phyloP scores from a whole-genome alignment of 2,113 vertebrate species.

The Pedetes capensis region DNA sequence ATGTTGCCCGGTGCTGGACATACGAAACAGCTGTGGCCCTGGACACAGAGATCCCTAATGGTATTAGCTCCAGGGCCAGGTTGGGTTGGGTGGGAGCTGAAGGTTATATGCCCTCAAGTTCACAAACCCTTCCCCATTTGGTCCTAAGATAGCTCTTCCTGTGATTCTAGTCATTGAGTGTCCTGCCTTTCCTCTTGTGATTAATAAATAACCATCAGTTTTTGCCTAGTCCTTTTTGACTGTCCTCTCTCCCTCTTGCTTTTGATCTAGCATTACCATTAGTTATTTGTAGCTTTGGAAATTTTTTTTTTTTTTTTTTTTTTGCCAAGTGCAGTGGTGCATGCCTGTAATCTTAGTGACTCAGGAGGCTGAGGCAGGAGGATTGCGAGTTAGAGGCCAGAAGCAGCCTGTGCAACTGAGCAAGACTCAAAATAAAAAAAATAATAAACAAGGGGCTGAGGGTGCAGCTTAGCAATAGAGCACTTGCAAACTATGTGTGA shows the following conservation, averaged over 20 bases:
- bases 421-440: no score
- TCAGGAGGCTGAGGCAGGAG: no score
- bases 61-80: conserved; percentile 71
- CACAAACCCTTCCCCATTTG: not conserved
- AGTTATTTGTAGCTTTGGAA: conserved; percentile 23
- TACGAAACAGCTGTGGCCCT: conserved; percentile 95
- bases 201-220: not conserved
- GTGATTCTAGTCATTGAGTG: not conserved
- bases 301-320: no score
- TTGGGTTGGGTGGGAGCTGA: not conserved
- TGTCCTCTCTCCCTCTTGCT: not conserved
- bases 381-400: no score
- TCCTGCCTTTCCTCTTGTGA: not conserved
- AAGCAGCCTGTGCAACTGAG: no score
- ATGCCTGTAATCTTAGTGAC: no score
- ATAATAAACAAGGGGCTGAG: no score
- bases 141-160: not conserved
- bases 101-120: not conserved
- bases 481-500: no score
- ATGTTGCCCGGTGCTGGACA: conserved; percentile 98
- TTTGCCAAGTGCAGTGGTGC: no score
- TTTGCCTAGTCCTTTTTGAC: not conserved
- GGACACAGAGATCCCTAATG: conserved; percentile 96
- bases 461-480: no score
- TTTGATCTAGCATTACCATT: not conserved